Evolutionary conservation across 2,888 invertebrate species (phyloP).

Genomic region (Drosophila picticornis): DNA sequence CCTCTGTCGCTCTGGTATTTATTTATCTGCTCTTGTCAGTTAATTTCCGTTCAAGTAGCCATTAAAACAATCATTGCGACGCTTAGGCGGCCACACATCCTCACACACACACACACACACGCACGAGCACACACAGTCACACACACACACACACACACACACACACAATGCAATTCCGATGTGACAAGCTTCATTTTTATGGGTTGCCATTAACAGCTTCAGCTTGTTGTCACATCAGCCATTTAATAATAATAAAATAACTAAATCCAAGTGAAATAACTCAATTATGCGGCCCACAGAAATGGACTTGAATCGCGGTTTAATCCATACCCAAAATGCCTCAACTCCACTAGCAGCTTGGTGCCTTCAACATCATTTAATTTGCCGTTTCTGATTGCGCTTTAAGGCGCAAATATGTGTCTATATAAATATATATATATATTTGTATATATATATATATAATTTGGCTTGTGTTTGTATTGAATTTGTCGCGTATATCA

Average conservation of each 20-base stretch:
- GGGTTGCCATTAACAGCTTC: slow-evolving; percentile 69
- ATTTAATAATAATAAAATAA: slow-evolving; percentile 73
- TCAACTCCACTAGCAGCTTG: not conserved
- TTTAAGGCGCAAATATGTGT: slow-evolving; percentile 13
- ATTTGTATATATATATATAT: not conserved
- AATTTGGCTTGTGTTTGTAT: not conserved
- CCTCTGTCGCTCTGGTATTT: slow-evolving; percentile 35
- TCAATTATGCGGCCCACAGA: slow-evolving; percentile 61
- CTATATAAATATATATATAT: slow-evolving; percentile 15
- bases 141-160: slow-evolving; percentile 9
- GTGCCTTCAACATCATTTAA: slow-evolving; percentile 24
- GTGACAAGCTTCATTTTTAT: slow-evolving; percentile 66
- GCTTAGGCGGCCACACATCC: slow-evolving; percentile 57
- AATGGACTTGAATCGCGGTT: slow-evolving; percentile 19
- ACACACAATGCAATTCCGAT: slow-evolving; percentile 22
- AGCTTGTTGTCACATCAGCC: slow-evolving; percentile 56
- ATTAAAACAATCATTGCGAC: slow-evolving; percentile 78
- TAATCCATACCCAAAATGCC: not conserved
- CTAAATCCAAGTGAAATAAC: slow-evolving; percentile 71
- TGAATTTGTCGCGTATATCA: slow-evolving; percentile 21
- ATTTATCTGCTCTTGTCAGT: slow-evolving; percentile 80
- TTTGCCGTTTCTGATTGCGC: slow-evolving; percentile 34
- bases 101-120: slow-evolving; percentile 19
- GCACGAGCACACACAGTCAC: slow-evolving; percentile 18
- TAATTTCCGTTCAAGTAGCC: slow-evolving; percentile 81